Evolutionary conservation across 2,888 invertebrate species (phyloP), one percentile per base, ranked within the genome.

Genomic region (Hartigia nigra): DNA sequence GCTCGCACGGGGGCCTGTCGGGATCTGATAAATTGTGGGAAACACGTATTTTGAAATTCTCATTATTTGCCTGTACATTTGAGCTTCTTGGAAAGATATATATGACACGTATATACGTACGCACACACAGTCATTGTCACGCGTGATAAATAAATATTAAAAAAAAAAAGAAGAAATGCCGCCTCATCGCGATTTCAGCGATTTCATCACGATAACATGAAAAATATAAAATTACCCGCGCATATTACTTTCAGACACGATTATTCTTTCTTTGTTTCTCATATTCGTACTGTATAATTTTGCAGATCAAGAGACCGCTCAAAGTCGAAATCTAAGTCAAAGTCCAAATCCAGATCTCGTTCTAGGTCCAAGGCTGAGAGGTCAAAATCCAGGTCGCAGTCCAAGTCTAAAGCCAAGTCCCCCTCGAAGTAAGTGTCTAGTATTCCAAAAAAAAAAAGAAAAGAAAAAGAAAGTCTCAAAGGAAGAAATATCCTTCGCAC

Each of bases 261-360:
- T 81, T 77, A 78, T 72, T 80, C 69, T 77, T 37, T 69, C 74
- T 80, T 78, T 76, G 37, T 70, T 82, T 81, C 79, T 79, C 82
- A 82, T 82, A 85, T 83, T 81, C 81, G 79, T 83, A 83, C 82
- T 55, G 55, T 86, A 87, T 89, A 89, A 90, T 89, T 89, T 91
- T 92, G 76, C 89, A 95, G 94, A 93, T 95, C 94, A 81, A 93
- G 94, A 87, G 94, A 94, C 88, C 93, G 93, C 82, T 94, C 94
- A 82, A 94, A 94, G 90, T 94, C 94, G 74, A 94, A 94, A 90
- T 94, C 95, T 79, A 94, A 94, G 90, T 94, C 94, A 87, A 91
- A 91, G 90, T 94, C 95, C 78, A 94, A 94, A 91, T 94, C 95
- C 78, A 94, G 94, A 90, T 94, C 94, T 82, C 93, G 93, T 87